These are phyloP conservation scores for Pandemis heparana DNA, from an alignment of 2,888 invertebrate genomes.

Conservation along the genomic window DNA sequence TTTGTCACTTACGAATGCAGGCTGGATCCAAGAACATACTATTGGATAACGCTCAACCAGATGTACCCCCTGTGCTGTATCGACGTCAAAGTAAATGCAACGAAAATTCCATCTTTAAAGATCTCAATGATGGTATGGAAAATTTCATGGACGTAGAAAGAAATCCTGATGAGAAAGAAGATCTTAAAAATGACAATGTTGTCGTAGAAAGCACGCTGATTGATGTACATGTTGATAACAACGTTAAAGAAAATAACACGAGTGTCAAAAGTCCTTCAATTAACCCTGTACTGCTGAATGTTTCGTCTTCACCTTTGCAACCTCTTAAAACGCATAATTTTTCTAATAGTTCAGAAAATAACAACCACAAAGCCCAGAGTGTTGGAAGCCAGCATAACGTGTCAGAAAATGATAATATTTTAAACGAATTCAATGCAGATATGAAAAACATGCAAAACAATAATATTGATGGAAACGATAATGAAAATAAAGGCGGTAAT, in stretches of 20 bases:
- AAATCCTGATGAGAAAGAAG: constrained; percentile 60
- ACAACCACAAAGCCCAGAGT: constrained; percentile 74
- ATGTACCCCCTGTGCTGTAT: constrained; percentile 90
- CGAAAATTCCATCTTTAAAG: constrained; percentile 78
- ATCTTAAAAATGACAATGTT: constrained; percentile 66
- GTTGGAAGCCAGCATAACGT: constrained; percentile 69
- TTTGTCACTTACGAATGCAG: constrained; percentile 91
- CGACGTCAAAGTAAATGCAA: constrained; percentile 85
- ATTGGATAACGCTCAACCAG: constrained; percentile 91
- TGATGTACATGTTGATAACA: constrained; percentile 79
- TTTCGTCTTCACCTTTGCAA: constrained; percentile 79
- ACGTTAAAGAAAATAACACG: constrained; percentile 68
- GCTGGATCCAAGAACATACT: constrained; percentile 93
- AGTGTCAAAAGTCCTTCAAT: constrained; percentile 65
- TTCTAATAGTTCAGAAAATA: constrained; percentile 75
- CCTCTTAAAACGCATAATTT: constrained; percentile 80
- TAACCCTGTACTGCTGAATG: constrained; percentile 77
- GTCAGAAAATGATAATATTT: constrained; percentile 72
- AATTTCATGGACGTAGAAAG: constrained; percentile 73
- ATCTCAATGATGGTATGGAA: constrained; percentile 73
- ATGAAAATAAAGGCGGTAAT: constrained; percentile 55
- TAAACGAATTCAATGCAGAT: constrained; percentile 71
- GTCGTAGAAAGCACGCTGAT: constrained; percentile 79
- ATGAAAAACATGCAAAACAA: constrained; percentile 63
- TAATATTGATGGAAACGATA: constrained; percentile 53